Percentiles rank a stretch among this genome's conserved stretches.
phyloP scores from a whole-genome alignment of 2,797 vertebrate species.

The Lepidocolaptes lacrymiger region DNA sequence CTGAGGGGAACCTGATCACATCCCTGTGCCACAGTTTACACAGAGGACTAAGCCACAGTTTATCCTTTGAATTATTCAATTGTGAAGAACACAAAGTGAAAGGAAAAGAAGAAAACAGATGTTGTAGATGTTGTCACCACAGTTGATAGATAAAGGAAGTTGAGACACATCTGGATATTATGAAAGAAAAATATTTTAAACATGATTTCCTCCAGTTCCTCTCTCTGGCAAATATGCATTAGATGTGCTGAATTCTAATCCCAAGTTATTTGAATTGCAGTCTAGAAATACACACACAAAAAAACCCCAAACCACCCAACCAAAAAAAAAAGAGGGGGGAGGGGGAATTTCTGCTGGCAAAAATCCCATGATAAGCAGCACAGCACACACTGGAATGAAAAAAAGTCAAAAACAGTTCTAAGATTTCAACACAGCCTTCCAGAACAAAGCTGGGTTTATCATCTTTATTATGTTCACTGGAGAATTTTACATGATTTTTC shows the following conservation, averaged over 20 bases:
- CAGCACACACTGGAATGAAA: rapidly evolving
- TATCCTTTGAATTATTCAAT: not conserved
- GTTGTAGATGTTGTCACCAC: not conserved
- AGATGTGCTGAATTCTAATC: not conserved
- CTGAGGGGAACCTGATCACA: not conserved
- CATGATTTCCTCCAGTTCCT: not conserved
- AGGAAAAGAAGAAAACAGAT: not conserved
- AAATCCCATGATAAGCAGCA: not conserved
- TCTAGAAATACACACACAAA: not conserved
- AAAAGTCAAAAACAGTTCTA: not conserved
- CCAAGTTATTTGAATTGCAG: not conserved
- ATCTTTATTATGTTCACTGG: not conserved
- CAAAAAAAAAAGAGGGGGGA: too few relatives aligned
- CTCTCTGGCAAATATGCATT: not conserved
- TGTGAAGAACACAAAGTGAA: not conserved
- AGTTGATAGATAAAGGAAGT: not conserved
- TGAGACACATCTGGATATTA: not conserved
- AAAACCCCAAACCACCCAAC: too few relatives aligned
- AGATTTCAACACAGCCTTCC: not conserved
- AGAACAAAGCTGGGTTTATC: not conserved
- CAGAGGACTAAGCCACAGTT: not conserved
- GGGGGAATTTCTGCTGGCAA: not conserved
- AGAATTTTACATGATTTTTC: not conserved
- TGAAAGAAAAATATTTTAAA: not conserved
- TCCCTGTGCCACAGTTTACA: not conserved